phyloP scores from a whole-genome alignment of 2,888 invertebrate genomes.

The Xestia c-nigrum region DNA sequence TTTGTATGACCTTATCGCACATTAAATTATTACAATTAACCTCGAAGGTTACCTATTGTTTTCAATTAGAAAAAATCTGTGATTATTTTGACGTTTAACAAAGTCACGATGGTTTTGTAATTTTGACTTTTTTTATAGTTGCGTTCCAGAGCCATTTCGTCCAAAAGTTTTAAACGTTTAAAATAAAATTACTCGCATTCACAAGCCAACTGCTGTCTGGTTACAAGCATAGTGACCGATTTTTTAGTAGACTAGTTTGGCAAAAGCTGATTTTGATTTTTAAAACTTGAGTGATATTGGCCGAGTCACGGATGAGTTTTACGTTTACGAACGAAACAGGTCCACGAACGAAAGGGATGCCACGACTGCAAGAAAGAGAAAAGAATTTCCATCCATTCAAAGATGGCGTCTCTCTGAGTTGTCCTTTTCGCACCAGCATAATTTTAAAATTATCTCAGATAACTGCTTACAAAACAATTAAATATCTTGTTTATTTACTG shows the following conservation, averaged over 20 bases:
- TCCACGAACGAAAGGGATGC: conserved; percentile 55
- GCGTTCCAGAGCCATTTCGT: conserved; percentile 31
- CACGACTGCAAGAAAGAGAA: conserved; percentile 59
- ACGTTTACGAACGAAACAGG: conserved; percentile 50
- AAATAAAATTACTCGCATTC: neutral
- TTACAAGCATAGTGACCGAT: neutral
- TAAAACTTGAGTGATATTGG: neutral
- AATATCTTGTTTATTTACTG: conserved; percentile 62
- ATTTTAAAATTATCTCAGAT: conserved; percentile 71
- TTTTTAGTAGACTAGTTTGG: neutral
- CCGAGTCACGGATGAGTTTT: too few species aligned
- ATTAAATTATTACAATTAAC: conserved; percentile 63
- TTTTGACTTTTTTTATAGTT: neutral
- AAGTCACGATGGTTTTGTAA: conserved; percentile 31
- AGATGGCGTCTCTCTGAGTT: conserved; percentile 89
- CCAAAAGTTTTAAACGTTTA: neutral
- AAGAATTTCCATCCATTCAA: conserved; percentile 66
- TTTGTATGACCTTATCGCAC: conserved; percentile 58
- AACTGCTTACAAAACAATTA: conserved; percentile 69
- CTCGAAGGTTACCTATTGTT: conserved; percentile 55
- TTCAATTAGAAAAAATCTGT: conserved; percentile 24
- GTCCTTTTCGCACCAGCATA: conserved; percentile 85
- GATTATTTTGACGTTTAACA: conserved; percentile 42
- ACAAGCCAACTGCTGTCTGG: neutral
- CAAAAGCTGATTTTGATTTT: neutral